These are phyloP conservation scores for Fopius arisanus DNA, from an alignment of 1,140 invertebrate genomes.

Conservation along the genomic window DNA sequence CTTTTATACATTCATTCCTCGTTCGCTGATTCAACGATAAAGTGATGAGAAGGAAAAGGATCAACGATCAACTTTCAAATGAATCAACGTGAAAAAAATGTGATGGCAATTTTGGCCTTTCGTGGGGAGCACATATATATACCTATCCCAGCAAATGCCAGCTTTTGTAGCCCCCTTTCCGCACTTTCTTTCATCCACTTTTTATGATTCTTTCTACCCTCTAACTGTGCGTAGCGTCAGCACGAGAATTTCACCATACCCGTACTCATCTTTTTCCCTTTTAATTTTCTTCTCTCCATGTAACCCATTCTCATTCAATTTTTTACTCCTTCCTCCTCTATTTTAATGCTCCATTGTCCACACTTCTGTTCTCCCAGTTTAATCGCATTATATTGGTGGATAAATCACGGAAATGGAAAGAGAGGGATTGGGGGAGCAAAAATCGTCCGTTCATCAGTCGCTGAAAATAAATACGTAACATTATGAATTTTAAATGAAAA, in stretches of 20 bases:
- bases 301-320: slow-evolving; percentile 2
- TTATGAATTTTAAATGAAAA: neutral
- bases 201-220: neutral
- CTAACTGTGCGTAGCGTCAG: slow-evolving; percentile 7
- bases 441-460: neutral
- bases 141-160: slow-evolving; percentile 5
- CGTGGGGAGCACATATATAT: slow-evolving; percentile 23
- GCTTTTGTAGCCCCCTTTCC: slow-evolving; percentile 8
- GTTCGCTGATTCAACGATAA: slow-evolving; percentile 45
- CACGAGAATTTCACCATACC: slow-evolving; percentile 17
- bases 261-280: slow-evolving; percentile 12
- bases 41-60: slow-evolving; percentile 8
- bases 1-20: slow-evolving; percentile 43
- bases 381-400: neutral
- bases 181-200: slow-evolving; percentile 7
- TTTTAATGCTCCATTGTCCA: slow-evolving; percentile 14
- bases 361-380: slow-evolving; percentile 5
- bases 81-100: slow-evolving; percentile 42
- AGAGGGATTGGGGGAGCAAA: neutral
- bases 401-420: neutral
- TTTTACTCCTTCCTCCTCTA: neutral
- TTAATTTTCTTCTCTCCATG: slow-evolving; percentile 13
- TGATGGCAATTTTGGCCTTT: slow-evolving; percentile 50
- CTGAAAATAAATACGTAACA: neutral
- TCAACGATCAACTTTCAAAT: slow-evolving; percentile 37